Evolutionary conservation across 1,140 invertebrate genomes (phyloP), one percentile per base, ranked within the genome.

Genomic region (Heliconius himera): DNA sequence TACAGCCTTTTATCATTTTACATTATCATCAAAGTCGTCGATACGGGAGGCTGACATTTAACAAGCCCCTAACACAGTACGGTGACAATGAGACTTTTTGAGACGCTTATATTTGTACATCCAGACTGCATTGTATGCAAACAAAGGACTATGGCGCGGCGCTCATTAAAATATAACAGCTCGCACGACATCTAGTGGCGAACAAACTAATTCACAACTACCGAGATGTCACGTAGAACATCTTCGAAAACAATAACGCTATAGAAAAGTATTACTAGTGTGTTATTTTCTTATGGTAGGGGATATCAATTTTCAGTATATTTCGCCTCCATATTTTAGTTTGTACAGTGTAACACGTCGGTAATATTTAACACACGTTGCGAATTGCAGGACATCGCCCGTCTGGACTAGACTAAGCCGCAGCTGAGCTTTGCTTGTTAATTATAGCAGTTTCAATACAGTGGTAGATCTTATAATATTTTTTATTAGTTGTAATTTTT

Each of bases 91-190:
- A 82, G 88, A 88, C 85, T 87, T 89, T 71, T 79, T 76, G 33
- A 36, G 33, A 66, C 72, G 82, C 77, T 38, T 79, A 71, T 76
- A 80, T 70, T 72, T 73, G 74, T 82, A 81, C 77, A 86, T 81
- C 83, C 86, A 86, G 85, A 88, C 87, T 84, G 82, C 84, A 90
- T 91, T 90, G 88, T 88, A 81, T 82, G 56, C 82, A 86, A 88
- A 91, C 89, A 90, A 90, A 87, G 84, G 84, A 79, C 76, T 78
- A 77, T 75, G 74, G 70, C 79, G 80, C 82, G 77, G 74, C 74
- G 81, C 83, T 89, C 86, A 88, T 90, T 90, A 89, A 80, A 84
- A 85, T 80, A 79, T 81, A 78, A 80, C 81, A 86, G 72, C 77
- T 38, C 6, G 54, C 77, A 78, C 26, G 82, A 81, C 77, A 80